These are phyloP conservation scores for Kuschelorhynchus macadamiae DNA, from an alignment of 2,888 invertebrate genomes.

Conservation along the genomic window DNA sequence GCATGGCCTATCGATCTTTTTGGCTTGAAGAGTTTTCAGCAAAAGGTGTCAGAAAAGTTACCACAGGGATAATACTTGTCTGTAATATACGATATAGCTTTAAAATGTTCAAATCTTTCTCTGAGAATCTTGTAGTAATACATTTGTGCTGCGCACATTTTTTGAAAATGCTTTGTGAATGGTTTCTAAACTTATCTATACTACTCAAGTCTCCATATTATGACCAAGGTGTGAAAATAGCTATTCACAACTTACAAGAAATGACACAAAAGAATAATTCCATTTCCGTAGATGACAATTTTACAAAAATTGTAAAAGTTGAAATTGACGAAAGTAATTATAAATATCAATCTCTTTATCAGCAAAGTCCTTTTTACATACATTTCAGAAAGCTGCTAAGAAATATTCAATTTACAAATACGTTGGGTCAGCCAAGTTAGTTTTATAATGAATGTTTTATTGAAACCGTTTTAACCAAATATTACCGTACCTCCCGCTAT, in stretches of 20 bases:
- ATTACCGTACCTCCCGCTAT: background rate
- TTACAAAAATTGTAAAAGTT: no score
- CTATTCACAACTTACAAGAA: background rate
- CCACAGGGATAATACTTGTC: conserved; percentile 1
- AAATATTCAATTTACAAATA: background rate
- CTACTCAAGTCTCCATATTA: background rate
- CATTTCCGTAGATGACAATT: no score
- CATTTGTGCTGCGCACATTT: conserved; percentile 25
- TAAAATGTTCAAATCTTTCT: no score
- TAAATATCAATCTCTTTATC: conserved; percentile 7
- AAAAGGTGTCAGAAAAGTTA: conserved; percentile 12
- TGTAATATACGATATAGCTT: background rate
- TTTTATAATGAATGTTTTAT: conserved; percentile 9
- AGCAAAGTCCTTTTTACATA: conserved; percentile 20
- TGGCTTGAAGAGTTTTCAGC: conserved; percentile 11
- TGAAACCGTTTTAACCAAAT: background rate
- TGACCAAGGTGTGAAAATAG: background rate
- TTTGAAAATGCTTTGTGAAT: conserved; percentile 25
- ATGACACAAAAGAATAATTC: no score
- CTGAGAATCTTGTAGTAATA: conserved; percentile 2
- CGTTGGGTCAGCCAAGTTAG: background rate
- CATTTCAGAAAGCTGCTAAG: background rate
- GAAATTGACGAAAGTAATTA: background rate
- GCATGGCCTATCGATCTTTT: no score
- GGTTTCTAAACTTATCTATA: conserved; percentile 8